These are phyloP conservation scores for Drosophila repletoides DNA, from an alignment of 1,140 invertebrate species.

Conservation along the genomic window DNA sequence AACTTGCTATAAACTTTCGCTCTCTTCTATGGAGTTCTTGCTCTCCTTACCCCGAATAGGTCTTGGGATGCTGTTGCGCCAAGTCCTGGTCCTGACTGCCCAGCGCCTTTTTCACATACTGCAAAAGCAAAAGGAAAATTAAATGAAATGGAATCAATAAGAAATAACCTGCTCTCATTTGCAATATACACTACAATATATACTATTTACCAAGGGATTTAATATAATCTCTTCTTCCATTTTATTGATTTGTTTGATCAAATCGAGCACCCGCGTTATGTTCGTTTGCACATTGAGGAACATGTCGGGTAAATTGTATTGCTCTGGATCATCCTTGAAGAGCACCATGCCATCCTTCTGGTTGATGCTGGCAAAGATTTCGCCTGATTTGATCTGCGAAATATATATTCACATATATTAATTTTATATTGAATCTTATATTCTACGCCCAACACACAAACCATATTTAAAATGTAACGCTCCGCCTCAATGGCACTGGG, in stretches of 20 bases:
- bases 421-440: background rate
- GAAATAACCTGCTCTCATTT: background rate
- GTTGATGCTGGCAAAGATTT: constrained; percentile 98
- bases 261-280: constrained; percentile 92
- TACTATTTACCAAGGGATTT: constrained; percentile 87
- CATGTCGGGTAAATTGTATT: constrained; percentile 94
- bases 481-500: constrained; percentile 93
- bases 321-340: constrained; percentile 97
- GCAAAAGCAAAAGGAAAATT: constrained; percentile 48
- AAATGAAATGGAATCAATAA: background rate
- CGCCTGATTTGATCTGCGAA: constrained; percentile 95
- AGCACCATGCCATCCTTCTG: constrained; percentile 99
- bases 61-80: constrained; percentile 84
- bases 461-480: constrained; percentile 97
- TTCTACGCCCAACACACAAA: constrained; percentile 75
- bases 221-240: constrained; percentile 98
- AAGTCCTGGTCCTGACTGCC: constrained; percentile 87
- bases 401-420: background rate
- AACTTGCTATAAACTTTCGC: constrained; percentile 1
- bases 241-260: constrained; percentile 92
- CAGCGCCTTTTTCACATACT: constrained; percentile 90
- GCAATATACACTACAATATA: background rate
- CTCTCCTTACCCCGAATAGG: constrained; percentile 72
- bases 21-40: background rate
- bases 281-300: constrained; percentile 93